Evolutionary conservation across 1,140 invertebrate genomes (phyloP).

Genomic region (Galleria mellonella): DNA sequence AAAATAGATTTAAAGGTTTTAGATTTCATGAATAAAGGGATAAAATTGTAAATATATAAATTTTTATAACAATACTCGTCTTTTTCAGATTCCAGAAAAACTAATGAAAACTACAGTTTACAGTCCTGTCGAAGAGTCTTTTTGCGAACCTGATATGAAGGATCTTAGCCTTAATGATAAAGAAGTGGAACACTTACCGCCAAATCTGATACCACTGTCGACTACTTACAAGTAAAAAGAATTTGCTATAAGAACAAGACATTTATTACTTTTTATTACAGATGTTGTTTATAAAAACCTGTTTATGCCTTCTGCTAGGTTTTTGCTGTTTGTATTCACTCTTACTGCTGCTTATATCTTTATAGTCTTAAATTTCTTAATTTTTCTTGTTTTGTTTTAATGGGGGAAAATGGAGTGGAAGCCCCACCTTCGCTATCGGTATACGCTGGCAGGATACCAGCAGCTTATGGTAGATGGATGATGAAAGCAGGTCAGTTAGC

Average conservation of each 20-base stretch:
- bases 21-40: background rate
- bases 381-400: too few relatives aligned
- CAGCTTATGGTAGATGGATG: too few relatives aligned
- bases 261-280: slow-evolving; percentile 4
- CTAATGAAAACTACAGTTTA: slow-evolving; percentile 37
- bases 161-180: slow-evolving; percentile 11
- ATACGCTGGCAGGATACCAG: too few relatives aligned
- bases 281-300: background rate
- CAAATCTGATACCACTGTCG: slow-evolving; percentile 40
- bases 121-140: slow-evolving; percentile 21
- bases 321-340: background rate
- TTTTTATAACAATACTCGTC: background rate
- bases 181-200: slow-evolving; percentile 22
- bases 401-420: too few relatives aligned
- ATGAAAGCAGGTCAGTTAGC: too few relatives aligned
- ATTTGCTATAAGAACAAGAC: too few relatives aligned
- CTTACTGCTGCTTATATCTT: too few relatives aligned
- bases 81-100: slow-evolving; percentile 38
- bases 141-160: slow-evolving; percentile 10
- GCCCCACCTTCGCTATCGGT: too few relatives aligned
- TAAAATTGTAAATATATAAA: too few relatives aligned
- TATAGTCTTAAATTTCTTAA: too few relatives aligned
- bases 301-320: background rate
- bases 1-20: too few relatives aligned
- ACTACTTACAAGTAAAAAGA: slow-evolving; percentile 72